phyloP scores from a whole-genome alignment of 2,888 invertebrate genomes.

The Ecdyonurus torrentis region DNA sequence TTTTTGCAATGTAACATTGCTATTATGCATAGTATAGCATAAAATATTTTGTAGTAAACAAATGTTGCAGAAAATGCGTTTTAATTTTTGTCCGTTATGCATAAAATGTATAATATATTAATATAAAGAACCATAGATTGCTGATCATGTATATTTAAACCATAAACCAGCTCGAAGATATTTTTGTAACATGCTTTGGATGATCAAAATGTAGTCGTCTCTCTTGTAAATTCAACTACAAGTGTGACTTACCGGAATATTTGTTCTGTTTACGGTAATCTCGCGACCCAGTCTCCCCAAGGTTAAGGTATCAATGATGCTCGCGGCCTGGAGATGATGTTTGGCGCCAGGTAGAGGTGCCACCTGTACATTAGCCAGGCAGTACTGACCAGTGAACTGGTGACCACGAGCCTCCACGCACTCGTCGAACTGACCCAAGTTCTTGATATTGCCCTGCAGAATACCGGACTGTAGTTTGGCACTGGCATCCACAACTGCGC shows the following conservation, averaged over 20 bases:
- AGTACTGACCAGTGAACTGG: conserved; percentile 8
- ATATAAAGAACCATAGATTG: too few relatives aligned
- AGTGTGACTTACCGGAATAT: neutral
- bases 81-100: too few relatives aligned
- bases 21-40: too few relatives aligned
- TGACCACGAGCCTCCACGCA: neutral
- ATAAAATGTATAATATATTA: too few relatives aligned
- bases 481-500: conserved; percentile 9
- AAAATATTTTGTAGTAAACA: too few relatives aligned
- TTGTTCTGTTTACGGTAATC: conserved; percentile 4
- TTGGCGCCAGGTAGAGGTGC: neutral
- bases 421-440: conserved; percentile 9
- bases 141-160: too few relatives aligned
- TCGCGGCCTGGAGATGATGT: neutral
- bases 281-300: conserved; percentile 6
- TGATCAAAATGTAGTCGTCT: too few relatives aligned
- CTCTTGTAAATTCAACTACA: neutral
- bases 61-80: too few relatives aligned
- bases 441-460: conserved; percentile 7
- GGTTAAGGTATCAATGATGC: conserved; percentile 4
- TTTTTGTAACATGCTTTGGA: too few relatives aligned
- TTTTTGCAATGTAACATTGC: too few relatives aligned
- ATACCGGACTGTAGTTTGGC: conserved; percentile 8
- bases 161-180: too few relatives aligned
- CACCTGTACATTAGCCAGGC: conserved; percentile 7